A percentile compares a stretch with the other conserved stretches of the same genome.
These are phyloP conservation scores for Poecilia velifera DNA, from an alignment of 2,797 vertebrate species.

Conservation along the genomic window DNA sequence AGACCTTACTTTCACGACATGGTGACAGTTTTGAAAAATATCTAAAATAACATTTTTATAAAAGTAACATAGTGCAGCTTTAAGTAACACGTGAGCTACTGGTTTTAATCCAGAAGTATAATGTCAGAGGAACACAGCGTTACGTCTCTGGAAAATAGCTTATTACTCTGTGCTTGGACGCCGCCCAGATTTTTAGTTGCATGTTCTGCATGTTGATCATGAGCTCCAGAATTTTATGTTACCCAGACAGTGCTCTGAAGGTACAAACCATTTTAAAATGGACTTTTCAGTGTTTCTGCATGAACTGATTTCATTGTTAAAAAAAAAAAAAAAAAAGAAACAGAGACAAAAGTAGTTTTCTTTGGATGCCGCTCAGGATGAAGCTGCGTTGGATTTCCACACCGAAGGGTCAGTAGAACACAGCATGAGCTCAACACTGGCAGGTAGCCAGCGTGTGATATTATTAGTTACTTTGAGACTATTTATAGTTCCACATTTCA, in stretches of 20 bases:
- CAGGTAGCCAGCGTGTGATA: conserved; percentile 41
- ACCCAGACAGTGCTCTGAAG: conserved; percentile 8
- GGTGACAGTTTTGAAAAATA: too few relatives aligned
- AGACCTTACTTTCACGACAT: too few relatives aligned
- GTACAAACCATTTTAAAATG: neutral
- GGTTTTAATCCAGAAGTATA: conserved; percentile 14
- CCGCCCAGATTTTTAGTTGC: conserved; percentile 12
- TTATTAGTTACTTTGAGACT: conserved; percentile 56
- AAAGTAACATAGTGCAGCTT: too few relatives aligned
- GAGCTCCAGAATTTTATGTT: neutral
- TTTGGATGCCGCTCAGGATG: neutral
- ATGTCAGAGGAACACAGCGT: conserved; percentile 23
- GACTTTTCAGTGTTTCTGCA: neutral
- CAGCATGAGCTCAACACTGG: conserved; percentile 47
- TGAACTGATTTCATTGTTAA: conserved; percentile 12
- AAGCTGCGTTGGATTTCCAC: conserved; percentile 48
- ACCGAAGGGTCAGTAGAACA: conserved; percentile 45
- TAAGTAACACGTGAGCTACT: conserved; percentile 9
- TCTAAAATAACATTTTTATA: too few relatives aligned
- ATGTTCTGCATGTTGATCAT: neutral
- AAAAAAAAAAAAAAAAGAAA: conserved; percentile 1
- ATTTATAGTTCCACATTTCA: conserved; percentile 55
- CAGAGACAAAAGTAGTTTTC: conserved; percentile 33
- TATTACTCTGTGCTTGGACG: conserved; percentile 35
- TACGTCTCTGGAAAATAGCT: conserved; percentile 21